Evolutionary conservation across 2,113 vertebrate species (phyloP), one percentile per base, ranked within the genome.

Genomic region (Chaenogobius annularis): DNA sequence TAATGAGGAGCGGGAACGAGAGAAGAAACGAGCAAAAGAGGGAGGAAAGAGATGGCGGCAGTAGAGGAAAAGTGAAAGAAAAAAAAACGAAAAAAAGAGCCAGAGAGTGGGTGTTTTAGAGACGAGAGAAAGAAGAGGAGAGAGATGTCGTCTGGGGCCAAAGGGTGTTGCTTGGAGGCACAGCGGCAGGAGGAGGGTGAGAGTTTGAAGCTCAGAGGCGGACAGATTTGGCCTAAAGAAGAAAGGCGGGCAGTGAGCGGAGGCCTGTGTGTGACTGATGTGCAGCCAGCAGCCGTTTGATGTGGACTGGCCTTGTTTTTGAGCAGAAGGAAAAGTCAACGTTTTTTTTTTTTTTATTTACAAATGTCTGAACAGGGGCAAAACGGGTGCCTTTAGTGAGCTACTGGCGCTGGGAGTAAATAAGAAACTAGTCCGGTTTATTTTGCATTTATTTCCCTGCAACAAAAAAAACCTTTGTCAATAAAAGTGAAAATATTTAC

Each of bases 271-370:
- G 64, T 68, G 71, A 73, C 61, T 79, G 77, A 83, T 77, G 79
- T 78, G 83, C 70, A 80, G 64, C 82, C 88, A 82, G 74, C 70
- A 67, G 72, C 17, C 46, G 72, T 76, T 72, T 44, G 72, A 77
- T 48, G 47, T 11, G 56, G 67, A 43, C 55, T 68, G 70, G 66
- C 22, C 61, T 59, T 74, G 56, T 70, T 52, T 68, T 67, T 22
- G 23, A 5, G 37, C 56, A 44, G 43, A 47, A 73, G 65, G 58
- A 10, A 40, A 66, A 56, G 13, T 59, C 31, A 47, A 19, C 9
- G 22, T 20, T 59, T 61, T 31, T 31, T 2, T 31, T 31, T 31
- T 31, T 31, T 31, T 31, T 31, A 31, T n/a, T n/a, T 3, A 63
- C 61, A n/a, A 17, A 63, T n/a, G 26, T 9, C 23, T 12, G 10